A percentile compares a stretch with the other conserved stretches of the same genome.
Conservation (phyloP, 2,888 invertebrate genomes). For the Ceramica pisi region DNA sequence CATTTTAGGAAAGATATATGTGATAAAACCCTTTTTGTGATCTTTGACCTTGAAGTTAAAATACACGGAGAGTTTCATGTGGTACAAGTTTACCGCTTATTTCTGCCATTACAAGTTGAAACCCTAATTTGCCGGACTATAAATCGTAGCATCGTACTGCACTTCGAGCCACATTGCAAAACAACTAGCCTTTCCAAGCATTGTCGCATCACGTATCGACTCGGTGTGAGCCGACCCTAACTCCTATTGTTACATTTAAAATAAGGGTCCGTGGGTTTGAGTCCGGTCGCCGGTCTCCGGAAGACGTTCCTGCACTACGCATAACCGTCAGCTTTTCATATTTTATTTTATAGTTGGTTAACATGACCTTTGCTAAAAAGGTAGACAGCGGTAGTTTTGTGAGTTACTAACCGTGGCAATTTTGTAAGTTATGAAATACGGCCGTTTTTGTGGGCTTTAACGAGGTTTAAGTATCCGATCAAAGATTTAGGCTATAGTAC, state of each 20-base stretch:
- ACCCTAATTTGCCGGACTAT: no score
- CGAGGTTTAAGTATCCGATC: neutral
- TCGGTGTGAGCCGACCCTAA: neutral
- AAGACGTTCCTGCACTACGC: slow-evolving; percentile 22
- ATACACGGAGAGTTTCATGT: no score
- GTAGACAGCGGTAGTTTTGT: slow-evolving; percentile 3
- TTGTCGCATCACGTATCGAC: neutral
- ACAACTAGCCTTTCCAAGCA: no score
- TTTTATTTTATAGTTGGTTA: slow-evolving; percentile 25
- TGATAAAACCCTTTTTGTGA: no score
- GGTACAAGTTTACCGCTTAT: no score
- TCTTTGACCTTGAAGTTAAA: no score
- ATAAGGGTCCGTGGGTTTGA: slow-evolving; percentile 26
- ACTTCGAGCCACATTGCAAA: no score
- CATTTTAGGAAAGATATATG: no score
- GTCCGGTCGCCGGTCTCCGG: slow-evolving; percentile 49
- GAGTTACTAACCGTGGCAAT: neutral
- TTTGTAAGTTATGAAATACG: neutral
- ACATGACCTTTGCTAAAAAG: slow-evolving; percentile 22
- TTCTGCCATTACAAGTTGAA: no score
- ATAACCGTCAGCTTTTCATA: slow-evolving; percentile 33
- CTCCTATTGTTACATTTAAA: slow-evolving; percentile 46
- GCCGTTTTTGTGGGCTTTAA: neutral
- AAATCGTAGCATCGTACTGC: no score
- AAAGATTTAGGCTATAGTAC: no score